phyloP scores from a whole-genome alignment of 2,888 invertebrate species.

The Nymphalis c-album region DNA sequence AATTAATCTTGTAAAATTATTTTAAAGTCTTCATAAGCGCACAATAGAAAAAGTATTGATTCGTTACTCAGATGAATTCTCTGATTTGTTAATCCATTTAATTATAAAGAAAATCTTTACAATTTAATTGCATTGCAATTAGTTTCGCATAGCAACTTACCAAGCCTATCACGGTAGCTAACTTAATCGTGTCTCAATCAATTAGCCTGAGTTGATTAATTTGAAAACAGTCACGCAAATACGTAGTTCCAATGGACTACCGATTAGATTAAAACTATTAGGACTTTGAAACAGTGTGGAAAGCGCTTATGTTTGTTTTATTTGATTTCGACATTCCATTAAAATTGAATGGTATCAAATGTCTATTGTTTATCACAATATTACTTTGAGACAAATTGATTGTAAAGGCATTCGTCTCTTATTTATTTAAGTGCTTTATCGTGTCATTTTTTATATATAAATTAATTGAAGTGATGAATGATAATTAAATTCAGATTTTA shows the following conservation, averaged over 20 bases:
- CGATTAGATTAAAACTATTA: constrained; percentile 44
- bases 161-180: constrained; percentile 37
- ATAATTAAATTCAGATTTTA: no score
- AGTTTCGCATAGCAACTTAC: constrained; percentile 42
- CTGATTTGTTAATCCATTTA: constrained; percentile 6
- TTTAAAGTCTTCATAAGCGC: no score
- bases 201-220: constrained; percentile 48
- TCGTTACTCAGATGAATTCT: background rate
- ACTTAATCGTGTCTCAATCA: constrained; percentile 47
- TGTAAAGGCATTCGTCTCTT: background rate
- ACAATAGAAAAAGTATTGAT: no score
- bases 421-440: no score
- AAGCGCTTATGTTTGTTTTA: constrained; percentile 33
- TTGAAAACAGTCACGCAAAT: constrained; percentile 48
- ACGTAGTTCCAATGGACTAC: constrained; percentile 39
- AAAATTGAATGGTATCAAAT: constrained; percentile 2
- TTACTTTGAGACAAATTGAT: constrained; percentile 16
- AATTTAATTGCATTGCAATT: constrained; percentile 16
- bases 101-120: constrained; percentile 12
- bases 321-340: constrained; percentile 28
- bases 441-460: no score
- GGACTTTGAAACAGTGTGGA: constrained; percentile 35
- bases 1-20: no score
- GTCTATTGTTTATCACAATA: background rate
- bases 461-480: no score